Evolutionary conservation across 2,888 invertebrate species (phyloP), one percentile per base, ranked within the genome.

Genomic region (Cheilosia pagana): DNA sequence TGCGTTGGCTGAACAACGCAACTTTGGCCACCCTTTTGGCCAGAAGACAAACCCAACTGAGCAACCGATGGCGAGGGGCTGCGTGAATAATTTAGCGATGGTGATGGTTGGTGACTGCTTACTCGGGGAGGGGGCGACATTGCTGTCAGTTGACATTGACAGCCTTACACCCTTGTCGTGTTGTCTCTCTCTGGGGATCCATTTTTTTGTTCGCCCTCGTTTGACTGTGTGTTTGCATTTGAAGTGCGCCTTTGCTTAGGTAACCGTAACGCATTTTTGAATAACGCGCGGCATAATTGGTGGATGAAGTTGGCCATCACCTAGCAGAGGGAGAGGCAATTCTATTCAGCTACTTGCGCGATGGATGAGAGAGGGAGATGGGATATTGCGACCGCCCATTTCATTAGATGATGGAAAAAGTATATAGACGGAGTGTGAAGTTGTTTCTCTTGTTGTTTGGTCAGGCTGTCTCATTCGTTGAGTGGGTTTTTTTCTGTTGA

Each of bases 1-100:
- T 78, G 78, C 75, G 65, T 68, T 79, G 79, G 75, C 48, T 85
- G 65, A 85, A 71, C 79, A 79, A 85, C 83, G 81, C 85, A 81
- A 60, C 71, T 85, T 75, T 85, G 81, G 60, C 85, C 85, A 76
- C 85, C 85, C 85, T 85, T 85, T 85, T 63, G 63, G 10, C 50
- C 12, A 50, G 21, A 12, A 48, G 48, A 50, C 21, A 21, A 31
- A 68, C 43, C 55, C 19, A 50, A 14, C 23, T 23, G 1, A 21
- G 14, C 23, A 50, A 48, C n/a, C n/a, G n/a, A n/a, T n/a, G n/a
- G n/a, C 50, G 50, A 71, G 71, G 71, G 78, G 70, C 70, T 81
- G 74, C 81, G 67, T 79, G 85, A 81, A 85, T 85, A 85, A 85
- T 83, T 78, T 79, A 83, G 39, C 78, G 57, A 48, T 19, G 5